Evolutionary conservation across 2,797 vertebrate genomes (phyloP).

Genomic region (Sebastes oblongus): DNA sequence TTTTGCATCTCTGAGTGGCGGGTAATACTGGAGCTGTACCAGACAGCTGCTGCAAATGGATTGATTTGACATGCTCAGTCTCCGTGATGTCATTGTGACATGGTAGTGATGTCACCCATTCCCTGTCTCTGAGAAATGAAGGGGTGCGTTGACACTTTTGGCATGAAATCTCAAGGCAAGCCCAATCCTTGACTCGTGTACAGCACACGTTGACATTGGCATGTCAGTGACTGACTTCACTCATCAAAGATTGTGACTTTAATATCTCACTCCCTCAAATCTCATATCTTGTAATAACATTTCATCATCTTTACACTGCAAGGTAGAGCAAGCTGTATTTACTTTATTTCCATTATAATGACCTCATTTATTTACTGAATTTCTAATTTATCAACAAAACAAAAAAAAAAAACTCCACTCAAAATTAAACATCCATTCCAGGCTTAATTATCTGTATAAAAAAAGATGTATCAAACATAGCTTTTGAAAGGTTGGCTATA

Average conservation of each 20-base stretch:
- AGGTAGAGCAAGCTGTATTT: conserved; percentile 58
- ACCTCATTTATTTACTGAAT: conserved; percentile 49
- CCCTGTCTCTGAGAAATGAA: conserved; percentile 1
- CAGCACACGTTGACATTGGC: background rate
- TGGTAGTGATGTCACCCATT: background rate
- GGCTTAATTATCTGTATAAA: conserved; percentile 73
- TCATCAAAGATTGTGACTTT: background rate
- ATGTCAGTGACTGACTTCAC: background rate
- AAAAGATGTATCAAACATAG: conserved; percentile 77
- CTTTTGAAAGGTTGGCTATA: conserved; percentile 64
- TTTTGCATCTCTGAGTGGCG: conserved; percentile 16
- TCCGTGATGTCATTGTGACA: conserved; percentile 2
- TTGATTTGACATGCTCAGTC: conserved; percentile 13
- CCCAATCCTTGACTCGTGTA: background rate
- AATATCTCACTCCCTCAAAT: conserved; percentile 33
- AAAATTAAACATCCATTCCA: conserved; percentile 66
- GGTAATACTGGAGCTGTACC: conserved; percentile 72
- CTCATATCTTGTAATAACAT: conserved; percentile 46
- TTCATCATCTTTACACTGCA: conserved; percentile 62
- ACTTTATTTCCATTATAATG: conserved; percentile 32
- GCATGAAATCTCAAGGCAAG: conserved; percentile 26
- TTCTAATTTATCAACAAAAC: conserved; percentile 65
- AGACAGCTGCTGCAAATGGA: conserved; percentile 75
- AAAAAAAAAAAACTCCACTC: conserved; percentile 44
- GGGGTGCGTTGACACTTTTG: conserved; percentile 9